Evolutionary conservation across 2,113 vertebrate species (phyloP), one percentile per base, ranked within the genome.

Genomic region (Rousettus leschenaultii): DNA sequence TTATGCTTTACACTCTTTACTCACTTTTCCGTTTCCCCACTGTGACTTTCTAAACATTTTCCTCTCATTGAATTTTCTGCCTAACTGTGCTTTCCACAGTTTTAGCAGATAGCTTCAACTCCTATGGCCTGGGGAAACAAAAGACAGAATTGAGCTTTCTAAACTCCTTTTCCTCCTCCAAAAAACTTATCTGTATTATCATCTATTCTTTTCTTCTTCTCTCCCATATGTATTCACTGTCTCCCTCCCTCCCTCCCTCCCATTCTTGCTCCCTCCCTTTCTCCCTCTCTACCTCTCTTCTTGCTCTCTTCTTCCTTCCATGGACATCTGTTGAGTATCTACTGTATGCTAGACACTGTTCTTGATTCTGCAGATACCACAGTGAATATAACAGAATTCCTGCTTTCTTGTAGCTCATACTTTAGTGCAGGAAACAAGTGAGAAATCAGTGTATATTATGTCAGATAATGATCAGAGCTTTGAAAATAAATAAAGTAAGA

Each of bases 1-100:
- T 71, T 85, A 10, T 74, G 8, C 35, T 95, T 89, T 78, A n/a
- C 18, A 28, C 33, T 70, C 15, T 92, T 86, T 28, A n/a, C 43
- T 70, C 30, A 11, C 16, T 65, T 68, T 63, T 57, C 40, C 61
- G 28, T n/a, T 88, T 95, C 43, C 38, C n/a, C 14, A 30, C 68
- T 43, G 21, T 61, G 86, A 77, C n/a, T 89, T 91, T 91, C 55
- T 78, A 48, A 97, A 78, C 30, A 79, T 91, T 95, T n/a, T 21
- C 82, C n/a, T 68, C 33, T 85, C 51, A 59, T 28, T 83, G 85
- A 92, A 75, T 92, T 92, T 94, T 84, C 75, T 80, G n/a, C 43
- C 75, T 28, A 70, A 57, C 21, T 74, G 51, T 83, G 18, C 40
- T 43, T 84, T 66, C 68, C 68, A 45, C 12, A 70, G 53, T 85